Evolutionary conservation across 2,888 invertebrate genomes (phyloP).

Genomic region (Drosophila siamana): DNA sequence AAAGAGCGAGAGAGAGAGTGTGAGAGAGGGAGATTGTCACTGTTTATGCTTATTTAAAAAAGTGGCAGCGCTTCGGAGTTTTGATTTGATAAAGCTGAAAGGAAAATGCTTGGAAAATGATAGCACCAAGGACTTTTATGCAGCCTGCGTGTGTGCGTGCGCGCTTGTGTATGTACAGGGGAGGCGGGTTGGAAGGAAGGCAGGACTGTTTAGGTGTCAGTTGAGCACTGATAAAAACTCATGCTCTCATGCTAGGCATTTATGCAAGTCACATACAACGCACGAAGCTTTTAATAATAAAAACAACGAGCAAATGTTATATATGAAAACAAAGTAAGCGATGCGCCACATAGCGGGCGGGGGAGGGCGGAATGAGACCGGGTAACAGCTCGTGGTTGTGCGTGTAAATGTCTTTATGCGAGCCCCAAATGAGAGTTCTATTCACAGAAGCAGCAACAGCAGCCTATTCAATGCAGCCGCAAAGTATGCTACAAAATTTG

Average conservation of each 20-base stretch:
- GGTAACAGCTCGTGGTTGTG: conserved; percentile 52
- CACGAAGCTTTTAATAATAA: conserved; percentile 79
- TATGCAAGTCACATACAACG: conserved; percentile 79
- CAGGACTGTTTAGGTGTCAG: conserved; percentile 48
- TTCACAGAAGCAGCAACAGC: conserved; percentile 42
- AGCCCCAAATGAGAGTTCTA: conserved; percentile 27
- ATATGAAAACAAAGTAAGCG: conserved; percentile 67
- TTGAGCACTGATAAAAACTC: conserved; percentile 65
- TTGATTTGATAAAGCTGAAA: conserved; percentile 78
- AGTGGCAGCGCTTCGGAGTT: conserved; percentile 71
- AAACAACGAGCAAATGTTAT: conserved; percentile 73
- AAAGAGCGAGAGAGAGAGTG: not conserved
- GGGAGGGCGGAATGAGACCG: not conserved
- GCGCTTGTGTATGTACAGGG: not conserved
- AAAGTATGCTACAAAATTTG: conserved; percentile 41
- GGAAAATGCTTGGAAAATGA: conserved; percentile 56
- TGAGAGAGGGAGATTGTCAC: conserved; percentile 27
- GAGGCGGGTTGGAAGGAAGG: not conserved
- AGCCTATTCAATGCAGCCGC: conserved; percentile 50
- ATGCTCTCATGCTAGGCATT: conserved; percentile 47
- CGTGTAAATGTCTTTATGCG: conserved; percentile 70
- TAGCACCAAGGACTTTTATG: conserved; percentile 33
- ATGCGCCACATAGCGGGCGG: conserved; percentile 15
- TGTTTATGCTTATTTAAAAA: conserved; percentile 80
- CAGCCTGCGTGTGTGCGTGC: conserved; percentile 3